phyloP scores from a whole-genome alignment of 2,113 vertebrate genomes.

The Sialia sialis region DNA sequence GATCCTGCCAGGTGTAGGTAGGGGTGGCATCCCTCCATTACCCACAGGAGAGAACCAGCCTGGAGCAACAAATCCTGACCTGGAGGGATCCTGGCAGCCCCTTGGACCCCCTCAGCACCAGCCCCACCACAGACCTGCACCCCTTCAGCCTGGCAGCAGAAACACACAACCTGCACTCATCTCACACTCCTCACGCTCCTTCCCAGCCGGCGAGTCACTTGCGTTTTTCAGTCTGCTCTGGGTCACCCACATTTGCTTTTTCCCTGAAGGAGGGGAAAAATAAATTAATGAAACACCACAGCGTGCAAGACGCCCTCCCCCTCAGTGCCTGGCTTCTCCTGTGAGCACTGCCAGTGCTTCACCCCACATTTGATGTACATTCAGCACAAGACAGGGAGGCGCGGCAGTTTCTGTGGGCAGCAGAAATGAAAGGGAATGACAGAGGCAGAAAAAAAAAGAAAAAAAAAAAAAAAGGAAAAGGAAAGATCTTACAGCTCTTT shows the following conservation, averaged over 20 bases:
- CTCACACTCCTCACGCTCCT: background rate
- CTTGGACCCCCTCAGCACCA: background rate
- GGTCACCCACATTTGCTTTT: constrained; percentile 33
- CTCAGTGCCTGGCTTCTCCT: constrained; percentile 15
- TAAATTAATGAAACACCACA: constrained; percentile 32
- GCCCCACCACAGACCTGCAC: background rate
- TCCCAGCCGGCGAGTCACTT: background rate
- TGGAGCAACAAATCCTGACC: background rate
- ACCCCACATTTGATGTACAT: constrained; percentile 51
- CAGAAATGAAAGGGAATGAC: constrained; percentile 62
- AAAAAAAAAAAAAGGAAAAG: background rate
- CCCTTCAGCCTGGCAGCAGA: background rate
- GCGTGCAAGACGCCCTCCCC: constrained; percentile 25
- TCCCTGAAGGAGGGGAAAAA: constrained; percentile 15
- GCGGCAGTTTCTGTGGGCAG: constrained; percentile 43
- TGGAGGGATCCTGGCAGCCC: background rate
- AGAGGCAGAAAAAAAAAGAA: background rate
- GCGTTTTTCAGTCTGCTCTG: background rate
- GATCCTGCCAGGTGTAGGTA: background rate
- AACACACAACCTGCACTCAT: background rate
- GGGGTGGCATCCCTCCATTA: background rate
- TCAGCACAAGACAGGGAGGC: constrained; percentile 34
- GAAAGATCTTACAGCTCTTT: constrained; percentile 45
- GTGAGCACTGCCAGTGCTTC: constrained; percentile 19
- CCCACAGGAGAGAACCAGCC: fast-evolving